Evolutionary conservation across 2,888 invertebrate genomes (phyloP), one percentile per base, ranked within the genome.

Genomic region (Plagodis pulveraria): DNA sequence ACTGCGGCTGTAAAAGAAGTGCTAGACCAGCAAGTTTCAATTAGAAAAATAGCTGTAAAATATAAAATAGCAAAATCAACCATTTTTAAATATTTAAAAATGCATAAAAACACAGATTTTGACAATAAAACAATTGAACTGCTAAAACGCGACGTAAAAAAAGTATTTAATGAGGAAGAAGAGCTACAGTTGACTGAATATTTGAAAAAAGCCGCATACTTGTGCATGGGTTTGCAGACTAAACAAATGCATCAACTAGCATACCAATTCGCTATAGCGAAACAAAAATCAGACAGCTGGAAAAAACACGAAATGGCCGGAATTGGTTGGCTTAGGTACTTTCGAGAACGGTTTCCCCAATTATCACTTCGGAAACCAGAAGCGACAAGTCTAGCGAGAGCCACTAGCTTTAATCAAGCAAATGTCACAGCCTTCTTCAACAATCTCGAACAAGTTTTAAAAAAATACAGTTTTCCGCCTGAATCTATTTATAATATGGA

Each of bases 211-310:
- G 63, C 66, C 35, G 68, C 68, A 40, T 62, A 51, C 50, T 44
- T 68, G 54, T 62, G 64, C 43, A 66, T 67, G 62, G 65, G 66
- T 47, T 64, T 70, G 59, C 59, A 51, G 58, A 44, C 54, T 36
- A 67, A 68, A 46, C 68, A 66, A 62, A 42, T 50, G 12, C 44
- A 64, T 58, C 65, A 68, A 48, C 64, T 70, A 45, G 67, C 63
- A 36, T 65, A 67, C 56, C 56, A 69, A 44, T 65, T 52, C 56
- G 65, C 66, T 32, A 57, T 63, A 9, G 22, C 42, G 5, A 69
- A 54, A 50, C 44, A 69, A 40, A 65, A 65, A 65, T 44, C 55
- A 10, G 50, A 5, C 41, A 50, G 10, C 44, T 59, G 54, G 54
- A 42, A 56, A 40, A 47, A 52, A 38, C 38, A 55, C 38, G 49